phyloP scores from a whole-genome alignment of 92 coral and sea anemone genomes.

The Actinernus sp. region DNA sequence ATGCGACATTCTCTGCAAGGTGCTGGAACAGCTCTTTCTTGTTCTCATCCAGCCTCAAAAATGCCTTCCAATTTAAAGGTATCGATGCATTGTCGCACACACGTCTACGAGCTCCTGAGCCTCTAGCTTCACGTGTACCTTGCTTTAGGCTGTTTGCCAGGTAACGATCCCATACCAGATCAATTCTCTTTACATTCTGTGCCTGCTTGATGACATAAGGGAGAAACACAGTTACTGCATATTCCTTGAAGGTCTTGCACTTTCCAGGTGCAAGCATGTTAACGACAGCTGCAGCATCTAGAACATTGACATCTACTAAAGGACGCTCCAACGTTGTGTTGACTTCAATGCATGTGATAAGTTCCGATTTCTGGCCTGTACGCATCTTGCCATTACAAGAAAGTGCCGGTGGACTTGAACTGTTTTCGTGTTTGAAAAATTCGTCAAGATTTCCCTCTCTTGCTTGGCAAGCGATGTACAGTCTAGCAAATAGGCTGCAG shows the following conservation, averaged over 20 bases:
- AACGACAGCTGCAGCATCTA: slow-evolving; percentile 57
- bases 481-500: slow-evolving; percentile 29
- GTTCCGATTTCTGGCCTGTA: slow-evolving; percentile 37
- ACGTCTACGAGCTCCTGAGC: slow-evolving; percentile 30
- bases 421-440: slow-evolving; percentile 55
- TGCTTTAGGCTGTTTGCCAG: neutral
- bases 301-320: slow-evolving; percentile 42
- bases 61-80: slow-evolving; percentile 37
- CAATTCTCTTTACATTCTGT: slow-evolving; percentile 28
- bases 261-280: slow-evolving; percentile 52
- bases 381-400: slow-evolving; percentile 23
- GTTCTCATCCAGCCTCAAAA: slow-evolving; percentile 49
- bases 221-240: slow-evolving; percentile 29
- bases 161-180: slow-evolving; percentile 19
- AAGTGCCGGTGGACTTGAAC: slow-evolving; percentile 32
- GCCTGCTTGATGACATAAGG: slow-evolving; percentile 19
- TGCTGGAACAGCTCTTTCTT: slow-evolving; percentile 46
- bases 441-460: slow-evolving; percentile 54
- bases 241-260: slow-evolving; percentile 42
- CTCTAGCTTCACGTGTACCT: slow-evolving; percentile 51
- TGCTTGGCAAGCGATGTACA: slow-evolving; percentile 48
- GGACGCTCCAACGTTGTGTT: slow-evolving; percentile 19
- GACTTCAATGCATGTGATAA: slow-evolving; percentile 8
- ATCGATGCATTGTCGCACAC: slow-evolving; percentile 35
- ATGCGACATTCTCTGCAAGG: slow-evolving; percentile 16